Percentiles rank a stretch among this genome's conserved stretches.
Conservation (phyloP, 2,113 vertebrate species). For the Bos indicus region DNA sequence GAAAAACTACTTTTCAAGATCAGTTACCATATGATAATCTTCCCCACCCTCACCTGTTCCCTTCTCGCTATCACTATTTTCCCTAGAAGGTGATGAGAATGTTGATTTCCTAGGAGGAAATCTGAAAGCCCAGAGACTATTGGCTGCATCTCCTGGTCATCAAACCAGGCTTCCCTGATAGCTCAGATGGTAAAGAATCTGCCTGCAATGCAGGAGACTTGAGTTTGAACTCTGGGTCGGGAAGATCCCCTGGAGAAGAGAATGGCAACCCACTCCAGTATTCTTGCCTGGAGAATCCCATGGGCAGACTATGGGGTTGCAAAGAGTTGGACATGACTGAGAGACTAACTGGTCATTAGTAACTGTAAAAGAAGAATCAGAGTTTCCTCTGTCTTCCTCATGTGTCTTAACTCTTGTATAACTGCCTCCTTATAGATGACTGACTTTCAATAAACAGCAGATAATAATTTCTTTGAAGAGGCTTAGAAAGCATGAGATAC, state of each 20-base stretch:
- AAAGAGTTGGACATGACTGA: neutral
- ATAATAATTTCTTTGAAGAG: neutral
- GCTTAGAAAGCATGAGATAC: neutral
- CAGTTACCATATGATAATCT: rapidly evolving
- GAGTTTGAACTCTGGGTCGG: neutral
- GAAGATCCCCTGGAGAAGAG: neutral
- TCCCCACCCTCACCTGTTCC: neutral
- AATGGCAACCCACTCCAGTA: neutral
- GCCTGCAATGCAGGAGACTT: neutral
- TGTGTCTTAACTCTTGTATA: neutral
- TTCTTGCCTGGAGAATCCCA: neutral
- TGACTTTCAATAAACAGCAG: neutral
- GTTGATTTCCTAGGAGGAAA: neutral
- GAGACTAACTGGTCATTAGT: neutral
- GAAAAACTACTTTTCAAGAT: neutral
- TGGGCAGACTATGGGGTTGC: neutral
- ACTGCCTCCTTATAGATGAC: neutral
- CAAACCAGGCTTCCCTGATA: neutral
- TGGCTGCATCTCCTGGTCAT: neutral
- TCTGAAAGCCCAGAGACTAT: neutral
- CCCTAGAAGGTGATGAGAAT: neutral
- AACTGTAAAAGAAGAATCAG: neutral
- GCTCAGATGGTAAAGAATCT: neutral
- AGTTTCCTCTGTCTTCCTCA: neutral
- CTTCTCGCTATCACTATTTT: neutral